A percentile compares a stretch with the other conserved stretches of the same genome.
phyloP scores from a whole-genome alignment of 2,113 vertebrate species.

The Kryptolebias marmoratus region DNA sequence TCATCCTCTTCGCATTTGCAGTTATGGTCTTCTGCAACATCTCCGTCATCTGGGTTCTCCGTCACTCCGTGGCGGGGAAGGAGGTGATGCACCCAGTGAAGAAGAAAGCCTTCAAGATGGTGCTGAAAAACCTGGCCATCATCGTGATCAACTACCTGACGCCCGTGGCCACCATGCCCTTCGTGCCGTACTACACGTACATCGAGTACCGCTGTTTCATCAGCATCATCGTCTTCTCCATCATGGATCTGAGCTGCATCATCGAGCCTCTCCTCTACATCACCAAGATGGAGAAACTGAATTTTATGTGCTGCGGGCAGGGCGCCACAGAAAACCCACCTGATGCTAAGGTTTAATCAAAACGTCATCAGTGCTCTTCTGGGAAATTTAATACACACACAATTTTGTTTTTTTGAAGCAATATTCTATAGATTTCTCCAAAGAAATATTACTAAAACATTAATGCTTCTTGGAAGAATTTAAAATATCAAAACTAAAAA shows the following conservation, averaged over 20 bases:
- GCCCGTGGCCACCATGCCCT: conserved; percentile 76
- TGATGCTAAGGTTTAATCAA: conserved; percentile 32
- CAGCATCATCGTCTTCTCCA: conserved; percentile 64
- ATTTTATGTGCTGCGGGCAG: conserved; percentile 36
- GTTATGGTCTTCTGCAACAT: conserved; percentile 81
- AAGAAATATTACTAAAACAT: too few species aligned
- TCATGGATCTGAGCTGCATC: conserved; percentile 83
- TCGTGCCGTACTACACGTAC: conserved; percentile 63
- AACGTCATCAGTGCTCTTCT: not conserved
- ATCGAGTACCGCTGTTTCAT: conserved; percentile 70
- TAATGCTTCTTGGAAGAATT: not conserved
- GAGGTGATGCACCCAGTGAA: conserved; percentile 80
- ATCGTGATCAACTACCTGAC: conserved; percentile 77
- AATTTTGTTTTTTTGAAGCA: too few species aligned
- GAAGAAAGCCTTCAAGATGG: conserved; percentile 79
- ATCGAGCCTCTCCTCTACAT: conserved; percentile 80
- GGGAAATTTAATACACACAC: not conserved
- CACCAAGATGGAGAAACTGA: conserved; percentile 68
- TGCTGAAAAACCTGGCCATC: conserved; percentile 75
- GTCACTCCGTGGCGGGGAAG: conserved; percentile 74
- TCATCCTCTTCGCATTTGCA: conserved; percentile 76
- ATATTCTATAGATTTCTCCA: too few species aligned
- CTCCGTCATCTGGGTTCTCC: conserved; percentile 79
- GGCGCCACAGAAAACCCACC: conserved; percentile 4
- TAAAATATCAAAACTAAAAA: too few species aligned